Evolutionary conservation across 1,140 invertebrate species (phyloP).

Genomic region (Venturia canescens): DNA sequence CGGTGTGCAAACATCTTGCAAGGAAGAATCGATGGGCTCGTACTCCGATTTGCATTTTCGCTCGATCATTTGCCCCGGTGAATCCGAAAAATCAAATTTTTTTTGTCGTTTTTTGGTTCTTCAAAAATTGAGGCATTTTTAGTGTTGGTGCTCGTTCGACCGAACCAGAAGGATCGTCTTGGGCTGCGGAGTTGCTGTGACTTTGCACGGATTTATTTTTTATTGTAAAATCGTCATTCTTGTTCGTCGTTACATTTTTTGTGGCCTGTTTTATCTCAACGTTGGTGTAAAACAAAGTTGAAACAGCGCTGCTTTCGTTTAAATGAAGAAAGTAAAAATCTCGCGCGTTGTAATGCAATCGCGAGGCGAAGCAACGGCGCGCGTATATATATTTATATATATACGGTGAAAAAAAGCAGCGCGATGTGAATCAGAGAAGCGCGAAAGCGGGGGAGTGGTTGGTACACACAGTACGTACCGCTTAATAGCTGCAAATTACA

Average conservation of each 20-base stretch:
- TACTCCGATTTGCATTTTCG: not conserved
- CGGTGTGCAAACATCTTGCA: not conserved
- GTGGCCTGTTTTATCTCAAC: not conserved
- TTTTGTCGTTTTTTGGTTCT: too few species aligned
- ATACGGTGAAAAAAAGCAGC: not conserved
- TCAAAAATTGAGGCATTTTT: too few species aligned
- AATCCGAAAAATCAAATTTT: too few species aligned
- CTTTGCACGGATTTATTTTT: too few species aligned
- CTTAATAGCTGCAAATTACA: slow-evolving; percentile 72
- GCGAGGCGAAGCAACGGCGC: not conserved
- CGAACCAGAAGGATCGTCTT: too few species aligned
- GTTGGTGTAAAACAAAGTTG: not conserved
- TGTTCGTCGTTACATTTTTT: not conserved
- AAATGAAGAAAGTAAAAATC: slow-evolving; percentile 9
- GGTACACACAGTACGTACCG: slow-evolving; percentile 54
- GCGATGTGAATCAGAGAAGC: slow-evolving; percentile 24
- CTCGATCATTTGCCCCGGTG: not conserved
- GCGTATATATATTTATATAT: too few species aligned
- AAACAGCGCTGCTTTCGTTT: not conserved
- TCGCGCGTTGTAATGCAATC: slow-evolving; percentile 1
- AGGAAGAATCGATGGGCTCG: not conserved
- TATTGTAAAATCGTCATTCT: not conserved
- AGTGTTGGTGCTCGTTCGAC: too few species aligned
- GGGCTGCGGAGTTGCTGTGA: too few species aligned
- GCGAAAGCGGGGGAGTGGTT: slow-evolving; percentile 43